A percentile compares a stretch with the other conserved stretches of the same genome.
Evolutionary conservation across 53 echinoderm and acorn worm species (phyloP).

Genomic region (Paracentrotus lividus): DNA sequence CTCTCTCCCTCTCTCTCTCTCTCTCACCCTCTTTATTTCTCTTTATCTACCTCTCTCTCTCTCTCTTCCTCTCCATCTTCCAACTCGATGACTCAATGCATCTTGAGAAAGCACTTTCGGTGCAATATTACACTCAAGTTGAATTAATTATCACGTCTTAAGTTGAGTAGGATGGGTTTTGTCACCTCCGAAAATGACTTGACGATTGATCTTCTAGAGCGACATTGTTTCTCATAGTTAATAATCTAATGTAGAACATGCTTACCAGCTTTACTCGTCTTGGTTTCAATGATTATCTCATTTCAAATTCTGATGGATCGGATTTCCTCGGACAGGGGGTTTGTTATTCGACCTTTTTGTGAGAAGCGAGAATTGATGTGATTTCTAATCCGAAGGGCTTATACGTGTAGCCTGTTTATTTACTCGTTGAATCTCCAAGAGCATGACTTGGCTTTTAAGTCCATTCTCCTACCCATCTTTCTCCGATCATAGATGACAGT

Average conservation of each 20-base stretch:
- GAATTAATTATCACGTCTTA: slow-evolving; percentile 42
- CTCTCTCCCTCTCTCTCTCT: neutral
- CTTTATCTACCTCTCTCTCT: neutral
- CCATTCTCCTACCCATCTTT: neutral
- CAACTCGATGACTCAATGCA: slow-evolving; percentile 5
- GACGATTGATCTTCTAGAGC: neutral
- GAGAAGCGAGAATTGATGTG: slow-evolving; percentile 55
- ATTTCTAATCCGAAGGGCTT: slow-evolving; percentile 51
- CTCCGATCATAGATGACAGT: neutral
- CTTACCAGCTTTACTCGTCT: neutral
- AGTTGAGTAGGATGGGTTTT: slow-evolving; percentile 26
- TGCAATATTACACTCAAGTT: slow-evolving; percentile 25
- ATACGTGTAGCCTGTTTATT: slow-evolving; percentile 54
- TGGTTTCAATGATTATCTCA: slow-evolving; percentile 15
- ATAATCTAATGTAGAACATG: slow-evolving; percentile 33
- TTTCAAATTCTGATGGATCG: slow-evolving; percentile 20
- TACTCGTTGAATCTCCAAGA: slow-evolving; percentile 1
- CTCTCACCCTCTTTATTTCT: neutral
- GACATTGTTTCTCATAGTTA: neutral
- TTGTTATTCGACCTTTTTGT: slow-evolving; percentile 41
- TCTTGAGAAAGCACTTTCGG: slow-evolving; percentile 40
- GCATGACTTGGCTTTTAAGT: slow-evolving; percentile 2
- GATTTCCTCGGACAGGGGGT: slow-evolving; percentile 19
- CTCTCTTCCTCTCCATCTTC: neutral
- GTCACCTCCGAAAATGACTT: neutral